phyloP scores from a whole-genome alignment of 2,888 invertebrate species.

The Scotopteryx bipunctaria region DNA sequence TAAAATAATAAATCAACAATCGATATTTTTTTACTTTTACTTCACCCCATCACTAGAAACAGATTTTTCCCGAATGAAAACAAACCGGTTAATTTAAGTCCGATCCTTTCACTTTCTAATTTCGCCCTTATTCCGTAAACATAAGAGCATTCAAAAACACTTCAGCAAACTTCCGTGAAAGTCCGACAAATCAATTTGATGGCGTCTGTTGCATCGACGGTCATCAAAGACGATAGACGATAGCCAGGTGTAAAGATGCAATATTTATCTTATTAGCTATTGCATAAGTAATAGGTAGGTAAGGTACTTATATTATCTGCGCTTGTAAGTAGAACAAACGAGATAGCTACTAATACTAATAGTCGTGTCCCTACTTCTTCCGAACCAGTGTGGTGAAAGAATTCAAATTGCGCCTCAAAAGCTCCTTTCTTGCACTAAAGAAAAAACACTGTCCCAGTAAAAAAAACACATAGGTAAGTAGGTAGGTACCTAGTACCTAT shows the following conservation, averaged over 20 bases:
- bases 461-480: no score
- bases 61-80: conserved; percentile 23
- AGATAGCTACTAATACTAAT: no score
- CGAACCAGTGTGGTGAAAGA: no score
- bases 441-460: no score
- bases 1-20: no score
- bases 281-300: background rate
- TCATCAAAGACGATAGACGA: conserved; percentile 16
- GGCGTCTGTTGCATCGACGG: conserved; percentile 1
- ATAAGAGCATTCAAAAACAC: conserved; percentile 11
- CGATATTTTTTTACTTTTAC: background rate
- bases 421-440: no score
- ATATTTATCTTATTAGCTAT: background rate
- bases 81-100: conserved; percentile 39
- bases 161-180: conserved; percentile 32
- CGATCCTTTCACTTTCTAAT: conserved; percentile 18
- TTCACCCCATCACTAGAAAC: conserved; percentile 21
- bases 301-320: no score
- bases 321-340: no score
- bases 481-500: no score
- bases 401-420: no score
- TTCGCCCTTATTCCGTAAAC: conserved; percentile 6
- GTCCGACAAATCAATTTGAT: conserved; percentile 37
- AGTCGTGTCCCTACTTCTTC: no score
- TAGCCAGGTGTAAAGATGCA: conserved; percentile 15